phyloP scores from a whole-genome alignment of 2,797 vertebrate genomes.

The Carcharodon carcharias region DNA sequence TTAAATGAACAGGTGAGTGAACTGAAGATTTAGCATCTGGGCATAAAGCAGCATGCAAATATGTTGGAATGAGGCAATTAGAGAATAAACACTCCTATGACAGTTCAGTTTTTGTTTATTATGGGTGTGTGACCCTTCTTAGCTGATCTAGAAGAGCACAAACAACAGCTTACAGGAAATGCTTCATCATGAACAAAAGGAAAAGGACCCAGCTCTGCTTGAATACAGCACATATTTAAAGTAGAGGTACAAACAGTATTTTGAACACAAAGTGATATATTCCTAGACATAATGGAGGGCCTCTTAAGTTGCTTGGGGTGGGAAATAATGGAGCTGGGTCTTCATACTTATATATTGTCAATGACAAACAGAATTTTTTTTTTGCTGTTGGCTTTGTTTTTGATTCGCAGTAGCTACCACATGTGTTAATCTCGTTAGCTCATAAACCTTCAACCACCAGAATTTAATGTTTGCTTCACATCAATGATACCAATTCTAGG shows the following conservation, averaged over 20 bases:
- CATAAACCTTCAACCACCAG: too few species aligned
- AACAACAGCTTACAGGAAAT: not conserved
- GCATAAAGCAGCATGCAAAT: not conserved
- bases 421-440: not conserved
- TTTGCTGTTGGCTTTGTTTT: not conserved
- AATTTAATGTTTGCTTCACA: too few species aligned
- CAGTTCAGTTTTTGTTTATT: not conserved
- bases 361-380: not conserved
- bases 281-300: not conserved
- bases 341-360: not conserved
- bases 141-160: not conserved
- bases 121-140: not conserved
- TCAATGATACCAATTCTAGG: too few species aligned
- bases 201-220: not conserved
- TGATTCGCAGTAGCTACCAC: not conserved
- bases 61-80: not conserved
- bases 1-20: slow-evolving; percentile 77
- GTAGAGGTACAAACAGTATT: not conserved
- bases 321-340: not conserved
- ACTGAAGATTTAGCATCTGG: not conserved
- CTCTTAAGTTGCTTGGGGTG: not conserved
- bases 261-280: not conserved
- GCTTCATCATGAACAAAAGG: not conserved
- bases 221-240: not conserved
- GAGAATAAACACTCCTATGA: not conserved